Evolutionary conservation across 2,113 vertebrate genomes (phyloP).

Genomic region (Cinclus mexicanus): DNA sequence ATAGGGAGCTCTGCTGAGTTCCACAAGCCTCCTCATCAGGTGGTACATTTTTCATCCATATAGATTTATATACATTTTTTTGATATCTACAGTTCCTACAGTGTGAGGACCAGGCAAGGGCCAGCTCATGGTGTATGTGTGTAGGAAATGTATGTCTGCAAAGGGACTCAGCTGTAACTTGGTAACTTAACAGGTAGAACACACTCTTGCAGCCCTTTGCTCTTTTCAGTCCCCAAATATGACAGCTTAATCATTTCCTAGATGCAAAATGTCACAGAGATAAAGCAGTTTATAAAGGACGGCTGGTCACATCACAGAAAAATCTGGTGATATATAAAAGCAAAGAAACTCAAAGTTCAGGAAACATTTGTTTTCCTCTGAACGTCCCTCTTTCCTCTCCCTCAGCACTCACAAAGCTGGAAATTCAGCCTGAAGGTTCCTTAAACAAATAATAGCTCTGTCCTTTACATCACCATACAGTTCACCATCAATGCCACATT

Average conservation of each 20-base stretch:
- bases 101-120: not conserved
- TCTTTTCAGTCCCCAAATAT: constrained; percentile 41
- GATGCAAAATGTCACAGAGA: not conserved
- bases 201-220: constrained; percentile 47
- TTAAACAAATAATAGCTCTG: constrained; percentile 46
- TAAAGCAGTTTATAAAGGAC: constrained; percentile 56
- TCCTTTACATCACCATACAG: not conserved
- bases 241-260: constrained; percentile 64
- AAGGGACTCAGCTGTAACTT: constrained; percentile 2
- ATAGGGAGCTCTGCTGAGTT: constrained; percentile 80
- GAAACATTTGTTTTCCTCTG: constrained; percentile 51
- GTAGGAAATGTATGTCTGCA: not conserved
- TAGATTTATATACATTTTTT: not conserved
- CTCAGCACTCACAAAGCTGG: not conserved
- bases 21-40: constrained; percentile 66
- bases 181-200: constrained; percentile 33
- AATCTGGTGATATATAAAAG: constrained; percentile 46
- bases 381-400: constrained; percentile 31
- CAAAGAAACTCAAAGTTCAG: constrained; percentile 64
- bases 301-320: constrained; percentile 41
- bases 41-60: constrained; percentile 23
- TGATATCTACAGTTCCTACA: not conserved
- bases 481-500: not conserved
- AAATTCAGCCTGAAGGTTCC: not conserved
- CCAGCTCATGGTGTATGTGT: accelerated